Percentiles rank a stretch among this genome's conserved stretches.
Evolutionary conservation across 2,888 invertebrate species (phyloP).

Genomic region (Brenthis hecate): DNA sequence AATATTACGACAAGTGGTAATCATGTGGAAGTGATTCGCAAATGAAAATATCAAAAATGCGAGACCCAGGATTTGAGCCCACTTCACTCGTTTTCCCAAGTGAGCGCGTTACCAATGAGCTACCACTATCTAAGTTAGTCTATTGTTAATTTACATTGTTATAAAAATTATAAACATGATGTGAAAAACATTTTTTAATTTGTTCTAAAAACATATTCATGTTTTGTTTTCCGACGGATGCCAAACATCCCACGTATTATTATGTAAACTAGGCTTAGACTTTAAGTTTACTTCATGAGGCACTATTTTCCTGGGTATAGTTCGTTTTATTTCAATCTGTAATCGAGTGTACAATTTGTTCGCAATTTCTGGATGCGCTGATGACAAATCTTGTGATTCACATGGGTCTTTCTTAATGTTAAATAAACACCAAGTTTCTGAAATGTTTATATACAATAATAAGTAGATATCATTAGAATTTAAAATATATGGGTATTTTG

Average conservation of each 20-base stretch:
- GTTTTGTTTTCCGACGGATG: slow-evolving; percentile 23
- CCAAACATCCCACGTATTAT: slow-evolving; percentile 66
- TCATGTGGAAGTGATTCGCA: too few species aligned
- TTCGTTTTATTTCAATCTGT: slow-evolving; percentile 50
- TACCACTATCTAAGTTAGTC: too few species aligned
- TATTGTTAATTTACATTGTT: too few species aligned
- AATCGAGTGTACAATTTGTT: slow-evolving; percentile 47
- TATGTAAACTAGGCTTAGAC: slow-evolving; percentile 56
- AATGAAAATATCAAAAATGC: too few species aligned
- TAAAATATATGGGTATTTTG: too few species aligned
- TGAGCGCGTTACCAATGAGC: too few species aligned
- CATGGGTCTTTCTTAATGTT: slow-evolving; percentile 69
- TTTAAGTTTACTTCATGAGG: slow-evolving; percentile 57
- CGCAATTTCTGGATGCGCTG: slow-evolving; percentile 51
- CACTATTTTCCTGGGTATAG: slow-evolving; percentile 51
- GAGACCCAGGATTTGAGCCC: too few species aligned
- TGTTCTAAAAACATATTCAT: too few species aligned
- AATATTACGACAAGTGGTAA: too few species aligned
- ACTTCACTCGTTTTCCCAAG: too few species aligned
- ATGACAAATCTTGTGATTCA: slow-evolving; percentile 59
- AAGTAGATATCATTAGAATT: neutral
- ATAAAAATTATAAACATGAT: too few species aligned
- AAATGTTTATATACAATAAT: slow-evolving; percentile 40
- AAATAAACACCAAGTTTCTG: slow-evolving; percentile 60
- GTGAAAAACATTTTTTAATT: too few species aligned